These are phyloP conservation scores for Petromus typicus DNA, from an alignment of 2,113 vertebrate genomes.

Conservation along the genomic window DNA sequence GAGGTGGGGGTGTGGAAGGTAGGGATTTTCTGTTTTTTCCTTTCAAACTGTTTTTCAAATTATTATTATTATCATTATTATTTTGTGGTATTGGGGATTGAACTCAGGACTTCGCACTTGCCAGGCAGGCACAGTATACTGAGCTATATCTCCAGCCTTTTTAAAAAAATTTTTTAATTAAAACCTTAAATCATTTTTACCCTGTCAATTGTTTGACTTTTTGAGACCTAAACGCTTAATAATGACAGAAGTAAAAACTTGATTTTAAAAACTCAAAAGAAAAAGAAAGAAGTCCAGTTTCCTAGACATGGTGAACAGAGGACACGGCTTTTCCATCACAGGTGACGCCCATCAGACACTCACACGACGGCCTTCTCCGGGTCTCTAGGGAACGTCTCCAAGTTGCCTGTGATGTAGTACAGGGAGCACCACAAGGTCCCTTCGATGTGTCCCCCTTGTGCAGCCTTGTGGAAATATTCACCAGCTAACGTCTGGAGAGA, in stretches of 20 bases:
- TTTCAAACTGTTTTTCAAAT: too few relatives aligned
- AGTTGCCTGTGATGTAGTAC: slow-evolving; percentile 92
- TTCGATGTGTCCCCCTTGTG: slow-evolving; percentile 90
- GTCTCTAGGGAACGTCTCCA: slow-evolving; percentile 90
- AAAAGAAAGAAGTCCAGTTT: not conserved
- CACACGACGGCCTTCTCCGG: slow-evolving; percentile 93
- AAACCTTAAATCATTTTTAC: not conserved
- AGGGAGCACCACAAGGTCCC: slow-evolving; percentile 90
- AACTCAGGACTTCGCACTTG: too few relatives aligned
- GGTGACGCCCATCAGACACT: slow-evolving; percentile 72
- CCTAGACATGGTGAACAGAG: not conserved
- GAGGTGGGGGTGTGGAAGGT: not conserved
- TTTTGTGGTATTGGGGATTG: too few relatives aligned
- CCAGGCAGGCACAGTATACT: too few relatives aligned
- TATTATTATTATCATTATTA: too few relatives aligned
- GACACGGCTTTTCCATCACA: not conserved
- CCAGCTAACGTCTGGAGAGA: slow-evolving; percentile 91
- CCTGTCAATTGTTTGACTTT: not conserved
- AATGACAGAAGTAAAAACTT: not conserved
- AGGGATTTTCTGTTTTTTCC: not conserved
- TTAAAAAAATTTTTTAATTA: not conserved
- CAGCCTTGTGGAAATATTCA: slow-evolving; percentile 92
- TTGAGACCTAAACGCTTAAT: not conserved
- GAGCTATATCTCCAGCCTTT: not conserved
- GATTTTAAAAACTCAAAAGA: not conserved